phyloP scores from a whole-genome alignment of 2,888 invertebrate genomes.

The Neuroscelio doddi region DNA sequence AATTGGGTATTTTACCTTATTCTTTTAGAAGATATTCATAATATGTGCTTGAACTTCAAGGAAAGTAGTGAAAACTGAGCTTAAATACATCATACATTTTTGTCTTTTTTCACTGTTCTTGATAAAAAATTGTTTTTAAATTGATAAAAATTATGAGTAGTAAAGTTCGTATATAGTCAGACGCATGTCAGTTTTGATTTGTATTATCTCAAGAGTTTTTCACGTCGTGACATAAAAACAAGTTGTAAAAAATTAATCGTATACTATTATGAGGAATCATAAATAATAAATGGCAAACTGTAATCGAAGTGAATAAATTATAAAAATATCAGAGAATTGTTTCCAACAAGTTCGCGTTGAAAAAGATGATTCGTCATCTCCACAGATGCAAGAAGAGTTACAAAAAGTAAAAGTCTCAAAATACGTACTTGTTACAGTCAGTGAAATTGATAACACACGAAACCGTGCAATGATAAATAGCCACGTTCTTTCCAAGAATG shows the following conservation, averaged over 20 bases:
- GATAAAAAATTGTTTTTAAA: not conserved
- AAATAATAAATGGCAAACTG: not conserved
- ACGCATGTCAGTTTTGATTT: not conserved
- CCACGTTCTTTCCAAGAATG: slow-evolving; percentile 14
- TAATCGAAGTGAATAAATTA: slow-evolving; percentile 10
- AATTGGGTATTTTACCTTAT: too few species aligned
- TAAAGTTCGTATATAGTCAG: not conserved
- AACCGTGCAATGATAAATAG: slow-evolving; percentile 36
- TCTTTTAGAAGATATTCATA: too few species aligned
- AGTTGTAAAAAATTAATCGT: not conserved
- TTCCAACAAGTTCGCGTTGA: slow-evolving; percentile 2
- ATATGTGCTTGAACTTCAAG: too few species aligned
- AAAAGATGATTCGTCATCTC: slow-evolving; percentile 19
- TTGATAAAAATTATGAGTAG: not conserved
- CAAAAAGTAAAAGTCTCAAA: slow-evolving; percentile 22
- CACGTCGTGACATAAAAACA: too few species aligned
- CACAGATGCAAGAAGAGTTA: slow-evolving; percentile 8
- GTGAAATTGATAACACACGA: slow-evolving; percentile 37
- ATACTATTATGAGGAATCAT: not conserved
- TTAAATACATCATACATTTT: too few species aligned
- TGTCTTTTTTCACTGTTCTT: too few species aligned
- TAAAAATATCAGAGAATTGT: slow-evolving; percentile 1
- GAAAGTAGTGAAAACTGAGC: too few species aligned
- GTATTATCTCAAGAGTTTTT: not conserved
- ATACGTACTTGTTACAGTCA: slow-evolving; percentile 21